Evolutionary conservation across 2,113 vertebrate genomes (phyloP).

Genomic region (Caranx melampygus): DNA sequence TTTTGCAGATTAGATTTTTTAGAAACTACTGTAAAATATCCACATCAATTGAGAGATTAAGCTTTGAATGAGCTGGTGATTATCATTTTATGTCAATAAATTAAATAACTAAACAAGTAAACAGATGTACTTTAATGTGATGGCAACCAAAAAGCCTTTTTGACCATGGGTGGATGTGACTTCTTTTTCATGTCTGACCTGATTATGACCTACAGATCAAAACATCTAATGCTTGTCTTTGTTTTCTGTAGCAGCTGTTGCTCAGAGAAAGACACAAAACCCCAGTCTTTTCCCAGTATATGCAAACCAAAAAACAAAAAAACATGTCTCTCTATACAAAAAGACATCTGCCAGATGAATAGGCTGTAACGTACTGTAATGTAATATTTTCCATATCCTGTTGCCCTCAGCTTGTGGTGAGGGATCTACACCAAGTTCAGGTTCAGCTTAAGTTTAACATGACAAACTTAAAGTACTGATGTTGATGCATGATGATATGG

Average conservation of each 20-base stretch:
- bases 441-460: conserved; percentile 5
- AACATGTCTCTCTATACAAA: background rate
- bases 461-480: background rate
- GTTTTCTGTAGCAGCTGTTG: background rate
- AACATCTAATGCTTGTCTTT: background rate
- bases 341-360: background rate
- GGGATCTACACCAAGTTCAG: background rate
- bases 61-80: background rate
- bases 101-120: background rate
- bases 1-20: background rate
- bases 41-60: background rate
- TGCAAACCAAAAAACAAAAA: background rate
- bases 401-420: background rate
- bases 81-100: background rate
- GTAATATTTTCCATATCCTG: background rate
- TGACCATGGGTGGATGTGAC: no score
- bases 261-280: background rate
- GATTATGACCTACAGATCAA: background rate
- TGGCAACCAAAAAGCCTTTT: background rate
- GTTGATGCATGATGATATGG: conserved; percentile 19
- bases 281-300: no score
- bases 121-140: background rate
- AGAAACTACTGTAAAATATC: background rate
- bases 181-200: no score
- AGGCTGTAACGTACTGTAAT: background rate